phyloP scores from a whole-genome alignment of 2,888 invertebrate species.

The Synanthedon myopaeformis region DNA sequence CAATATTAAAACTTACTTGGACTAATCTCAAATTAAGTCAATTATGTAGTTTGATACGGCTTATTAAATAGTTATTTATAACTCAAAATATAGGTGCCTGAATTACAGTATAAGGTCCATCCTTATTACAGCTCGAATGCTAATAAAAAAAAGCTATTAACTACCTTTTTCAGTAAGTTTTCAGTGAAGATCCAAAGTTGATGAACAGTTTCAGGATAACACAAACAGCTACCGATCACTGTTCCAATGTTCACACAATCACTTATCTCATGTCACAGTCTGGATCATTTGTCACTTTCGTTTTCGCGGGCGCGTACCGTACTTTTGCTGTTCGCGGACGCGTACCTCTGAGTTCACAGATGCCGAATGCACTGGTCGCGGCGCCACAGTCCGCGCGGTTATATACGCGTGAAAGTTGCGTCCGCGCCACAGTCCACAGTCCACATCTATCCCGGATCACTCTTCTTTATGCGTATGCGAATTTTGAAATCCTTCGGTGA shows the following conservation, averaged over 20 bases:
- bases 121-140: no score
- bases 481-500: slow-evolving; percentile 58
- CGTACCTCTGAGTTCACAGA: slow-evolving; percentile 32
- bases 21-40: no score
- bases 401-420: slow-evolving; percentile 66
- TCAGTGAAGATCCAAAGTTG: slow-evolving; percentile 13
- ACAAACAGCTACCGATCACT: slow-evolving; percentile 60
- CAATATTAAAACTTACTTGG: no score
- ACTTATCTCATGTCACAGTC: slow-evolving; percentile 45
- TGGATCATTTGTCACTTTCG: slow-evolving; percentile 51
- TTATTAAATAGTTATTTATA: no score
- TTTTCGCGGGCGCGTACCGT: slow-evolving; percentile 29
- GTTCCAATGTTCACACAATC: slow-evolving; percentile 60
- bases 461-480: slow-evolving; percentile 25
- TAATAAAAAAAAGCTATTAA: not conserved
- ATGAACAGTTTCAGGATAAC: slow-evolving; percentile 60
- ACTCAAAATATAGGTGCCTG: no score
- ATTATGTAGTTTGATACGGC: no score
- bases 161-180: slow-evolving; percentile 58
- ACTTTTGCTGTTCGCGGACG: slow-evolving; percentile 15
- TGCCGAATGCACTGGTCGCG: slow-evolving; percentile 54
- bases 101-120: no score
- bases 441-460: slow-evolving; percentile 53
- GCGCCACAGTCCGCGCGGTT: slow-evolving; percentile 39
- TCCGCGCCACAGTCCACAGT: slow-evolving; percentile 32